A percentile compares a stretch with the other conserved stretches of the same genome.
phyloP scores from a whole-genome alignment of 1,140 invertebrate species.

The Solenopsis fugax region DNA sequence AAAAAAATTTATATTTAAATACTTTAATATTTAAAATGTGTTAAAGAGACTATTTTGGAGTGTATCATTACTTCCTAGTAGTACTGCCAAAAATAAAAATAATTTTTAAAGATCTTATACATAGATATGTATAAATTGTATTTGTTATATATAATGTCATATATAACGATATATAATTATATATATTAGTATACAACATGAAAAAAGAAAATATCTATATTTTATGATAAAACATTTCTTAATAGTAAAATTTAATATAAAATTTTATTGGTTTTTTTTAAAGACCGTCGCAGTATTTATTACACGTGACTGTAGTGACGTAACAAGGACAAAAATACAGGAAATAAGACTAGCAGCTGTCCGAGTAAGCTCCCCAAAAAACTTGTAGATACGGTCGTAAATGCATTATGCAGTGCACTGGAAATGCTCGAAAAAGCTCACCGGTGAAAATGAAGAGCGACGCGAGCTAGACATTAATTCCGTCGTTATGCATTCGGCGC shows the following conservation, averaged over 20 bases:
- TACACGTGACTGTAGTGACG: neutral
- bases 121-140: neutral
- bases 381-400: slow-evolving; percentile 15
- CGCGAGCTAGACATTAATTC: slow-evolving; percentile 42
- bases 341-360: neutral
- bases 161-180: neutral
- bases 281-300: neutral
- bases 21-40: slow-evolving; percentile 1
- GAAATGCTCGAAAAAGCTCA: slow-evolving; percentile 21
- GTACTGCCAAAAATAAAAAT: neutral
- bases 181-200: neutral
- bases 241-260: neutral
- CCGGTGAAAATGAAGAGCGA: slow-evolving; percentile 49
- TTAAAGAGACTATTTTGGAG: neutral
- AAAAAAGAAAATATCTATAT: neutral
- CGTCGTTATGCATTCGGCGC: slow-evolving; percentile 49
- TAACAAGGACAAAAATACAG: neutral
- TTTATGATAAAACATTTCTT: neutral
- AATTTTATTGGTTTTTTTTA: neutral
- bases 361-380: neutral
- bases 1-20: neutral
- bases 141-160: too few species aligned
- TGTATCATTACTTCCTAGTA: neutral
- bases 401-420: slow-evolving; percentile 13
- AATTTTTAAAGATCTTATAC: neutral